Conservation (phyloP, 1,140 invertebrate species). For the Hestina assimilis region DNA sequence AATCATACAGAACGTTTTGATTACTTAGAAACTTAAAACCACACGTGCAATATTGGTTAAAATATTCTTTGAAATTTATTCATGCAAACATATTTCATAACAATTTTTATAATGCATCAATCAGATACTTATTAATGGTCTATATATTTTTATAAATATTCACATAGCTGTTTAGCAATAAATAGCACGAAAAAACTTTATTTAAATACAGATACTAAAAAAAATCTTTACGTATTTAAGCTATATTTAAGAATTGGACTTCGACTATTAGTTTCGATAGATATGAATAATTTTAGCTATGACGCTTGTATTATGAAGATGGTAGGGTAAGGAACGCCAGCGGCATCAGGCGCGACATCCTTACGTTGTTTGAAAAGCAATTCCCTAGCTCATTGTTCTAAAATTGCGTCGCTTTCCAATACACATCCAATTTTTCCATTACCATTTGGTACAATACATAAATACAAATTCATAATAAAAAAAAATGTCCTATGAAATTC, state of each 20-base stretch:
- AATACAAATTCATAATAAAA: constrained; percentile 11
- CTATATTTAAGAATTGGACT: too few species aligned
- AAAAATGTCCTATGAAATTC: constrained; percentile 17
- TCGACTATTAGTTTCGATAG: too few species aligned
- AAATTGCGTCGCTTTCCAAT: constrained; percentile 50
- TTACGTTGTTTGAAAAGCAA: constrained; percentile 46
- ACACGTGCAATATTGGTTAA: constrained; percentile 11
- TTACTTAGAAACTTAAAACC: constrained; percentile 19
- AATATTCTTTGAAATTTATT: constrained; percentile 14
- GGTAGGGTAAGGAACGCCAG: neutral
- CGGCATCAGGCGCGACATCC: constrained; percentile 9
- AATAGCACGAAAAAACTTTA: too few species aligned
- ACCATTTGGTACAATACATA: constrained; percentile 33
- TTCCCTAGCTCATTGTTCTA: constrained; percentile 60
- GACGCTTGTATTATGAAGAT: neutral
- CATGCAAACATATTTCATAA: constrained; percentile 1
- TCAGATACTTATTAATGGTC: neutral
- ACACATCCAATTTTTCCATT: constrained; percentile 29
- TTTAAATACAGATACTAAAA: too few species aligned
- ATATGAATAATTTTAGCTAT: neutral
- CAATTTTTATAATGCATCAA: neutral
- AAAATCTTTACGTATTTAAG: too few species aligned
- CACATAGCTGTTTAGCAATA: neutral
- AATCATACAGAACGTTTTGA: constrained; percentile 9
- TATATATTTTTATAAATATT: neutral